Base-by-base conservation (phyloP, 2,888 invertebrate genomes). In the Acronicta psi region DNA sequence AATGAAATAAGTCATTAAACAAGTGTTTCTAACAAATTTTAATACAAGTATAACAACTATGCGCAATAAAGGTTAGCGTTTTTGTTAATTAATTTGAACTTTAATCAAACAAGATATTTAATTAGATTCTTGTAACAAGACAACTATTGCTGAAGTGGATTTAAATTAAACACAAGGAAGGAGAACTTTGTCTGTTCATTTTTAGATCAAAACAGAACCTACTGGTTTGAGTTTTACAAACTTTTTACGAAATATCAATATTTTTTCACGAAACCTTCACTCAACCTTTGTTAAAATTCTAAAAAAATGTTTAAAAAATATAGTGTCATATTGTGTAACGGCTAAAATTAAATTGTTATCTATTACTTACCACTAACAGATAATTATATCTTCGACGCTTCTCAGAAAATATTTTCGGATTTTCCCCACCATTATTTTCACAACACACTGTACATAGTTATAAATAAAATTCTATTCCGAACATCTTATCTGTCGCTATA, bases 401-500 rank as follows among this genome's bases (percentile, higher is more conserved):
- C 8, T 3, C 11, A 2, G n/a, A 36, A 46, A 5, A 37, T 20
- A 10, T 36, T 23, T 11, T 16, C 0, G 25, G 13, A 49, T 16
- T 23, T 36, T n/a, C n/a, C 14, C n/a, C 14, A 6, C 14, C 11
- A 11, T 1, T 23, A 36, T 46, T 51, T 55, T 16, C 13, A 34
- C 20, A 44, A 59, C 67, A 69, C 2, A 3, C 67, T 56, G 67
- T 69, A 50, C 29, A 37, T 13, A 25, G n/a, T 34, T 34, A 34
- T 18, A 34, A 17, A 44, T 13, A 25, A 20, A 53, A 43, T 55
- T 46, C 34, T 59, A 17, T 66, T 46, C 36, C 23, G 34, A 38
- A 37, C 54, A 62, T 62, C 61, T 62, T 63, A 70, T 76, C 68
- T 59, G 52, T 47, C 51, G 44, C 69, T 69, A 61, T 73, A 62